A percentile compares a stretch with the other conserved stretches of the same genome.
These are phyloP conservation scores for Pycnonotus jocosus DNA, from an alignment of 2,113 vertebrate genomes.

Conservation along the genomic window DNA sequence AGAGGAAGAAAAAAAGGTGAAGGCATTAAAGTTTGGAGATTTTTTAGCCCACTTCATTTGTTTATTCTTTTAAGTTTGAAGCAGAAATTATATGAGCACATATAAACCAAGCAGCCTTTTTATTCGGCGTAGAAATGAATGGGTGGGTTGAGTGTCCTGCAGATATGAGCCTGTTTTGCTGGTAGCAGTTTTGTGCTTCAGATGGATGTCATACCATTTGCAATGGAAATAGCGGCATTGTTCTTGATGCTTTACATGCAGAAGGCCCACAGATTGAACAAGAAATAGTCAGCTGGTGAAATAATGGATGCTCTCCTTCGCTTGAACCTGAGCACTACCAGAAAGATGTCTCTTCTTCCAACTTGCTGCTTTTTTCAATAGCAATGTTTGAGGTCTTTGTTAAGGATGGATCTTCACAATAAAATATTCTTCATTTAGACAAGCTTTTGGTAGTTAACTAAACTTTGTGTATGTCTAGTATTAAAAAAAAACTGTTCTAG, in stretches of 20 bases:
- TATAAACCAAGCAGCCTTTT: not conserved
- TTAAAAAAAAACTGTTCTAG: not conserved
- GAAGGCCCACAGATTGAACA: constrained; percentile 23
- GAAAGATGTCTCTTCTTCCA: not conserved
- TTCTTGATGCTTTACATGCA: constrained; percentile 42
- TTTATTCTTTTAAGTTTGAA: constrained; percentile 25
- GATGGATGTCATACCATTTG: constrained; percentile 45
- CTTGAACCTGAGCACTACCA: not conserved
- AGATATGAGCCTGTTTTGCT: not conserved
- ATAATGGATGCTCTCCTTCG: not conserved
- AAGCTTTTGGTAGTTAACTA: not conserved
- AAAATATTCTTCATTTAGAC: not conserved
- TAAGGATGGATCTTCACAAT: not conserved
- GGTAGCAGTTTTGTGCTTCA: constrained; percentile 45
- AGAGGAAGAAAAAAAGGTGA: not conserved
- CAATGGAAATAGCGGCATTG: constrained; percentile 46
- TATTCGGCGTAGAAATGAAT: not conserved
- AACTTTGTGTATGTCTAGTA: not conserved
- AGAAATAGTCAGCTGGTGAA: constrained; percentile 23
- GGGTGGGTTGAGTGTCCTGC: not conserved
- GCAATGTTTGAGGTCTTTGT: not conserved
- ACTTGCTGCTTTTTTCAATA: not conserved
- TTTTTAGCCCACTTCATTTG: constrained; percentile 13
- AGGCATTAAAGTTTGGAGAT: not conserved
- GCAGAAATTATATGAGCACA: not conserved